Base-by-base conservation (phyloP, 2,888 invertebrate species). In the Mamestra brassicae region DNA sequence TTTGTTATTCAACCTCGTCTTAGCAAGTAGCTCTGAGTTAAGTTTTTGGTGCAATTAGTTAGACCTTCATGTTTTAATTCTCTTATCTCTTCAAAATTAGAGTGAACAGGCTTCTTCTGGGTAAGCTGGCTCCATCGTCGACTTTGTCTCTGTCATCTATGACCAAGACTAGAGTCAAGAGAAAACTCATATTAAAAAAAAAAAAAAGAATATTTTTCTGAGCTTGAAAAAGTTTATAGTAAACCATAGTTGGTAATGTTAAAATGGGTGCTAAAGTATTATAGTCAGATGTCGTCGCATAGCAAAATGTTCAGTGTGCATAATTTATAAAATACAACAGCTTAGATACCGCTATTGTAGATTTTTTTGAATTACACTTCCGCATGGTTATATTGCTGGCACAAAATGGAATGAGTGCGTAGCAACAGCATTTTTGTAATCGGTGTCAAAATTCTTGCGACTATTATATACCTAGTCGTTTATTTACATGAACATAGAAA, bases 381-480 rank as follows among this genome's bases (percentile, higher is more conserved):
- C 79, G 74, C 63, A n/a, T 74, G 11, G 55, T 60, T 66, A 13
- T 66, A 69, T 55, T 71, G 61, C n/a, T 62, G 36, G 61, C 54
- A 58, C n/a, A 52, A 70, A 82, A 61, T 58, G 38, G 10, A 73
- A 70, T 60, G 66, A 58, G 57, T 70, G 66, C 73, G 36, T 80
- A 69, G 62, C n/a, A 67, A 74, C 83, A 81, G 55, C 55, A 66
- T 83, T 74, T 78, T 74, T 64, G 52, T 26, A 67, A 78, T 68
- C 17, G 57, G 26, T 71, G 80, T 72, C 52, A 62, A 71, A 69
- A 61, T 77, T 80, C 45, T 67, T 70, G 42, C 13, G 8, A 26
- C 13, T 42, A 45, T 73, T 55, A 42, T 42, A 10, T n/a, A 64
- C 36, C 50, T 45, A 17, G 17, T 45, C 26, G 26, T 26, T 26